phyloP scores from a whole-genome alignment of 2,888 invertebrate species.

The Synanthedon vespiformis region DNA sequence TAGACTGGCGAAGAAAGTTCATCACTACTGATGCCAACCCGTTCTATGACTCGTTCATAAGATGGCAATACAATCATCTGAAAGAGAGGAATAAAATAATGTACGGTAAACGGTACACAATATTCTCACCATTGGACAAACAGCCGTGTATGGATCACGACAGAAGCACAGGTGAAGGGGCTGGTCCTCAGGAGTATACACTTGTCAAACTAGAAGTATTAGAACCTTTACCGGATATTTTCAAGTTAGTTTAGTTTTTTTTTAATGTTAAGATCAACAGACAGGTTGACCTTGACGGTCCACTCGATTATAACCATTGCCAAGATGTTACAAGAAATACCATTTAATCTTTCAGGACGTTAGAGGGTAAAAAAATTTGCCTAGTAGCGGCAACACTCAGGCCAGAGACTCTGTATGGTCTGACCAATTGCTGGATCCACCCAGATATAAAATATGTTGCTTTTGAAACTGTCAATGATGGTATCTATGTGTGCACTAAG shows the following conservation, averaged over 20 bases:
- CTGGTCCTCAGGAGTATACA: constrained; percentile 98
- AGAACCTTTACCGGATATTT: constrained; percentile 77
- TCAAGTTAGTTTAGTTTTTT: constrained; percentile 65
- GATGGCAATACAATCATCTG: constrained; percentile 94
- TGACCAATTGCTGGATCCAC: constrained; percentile 98
- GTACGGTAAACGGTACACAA: constrained; percentile 97
- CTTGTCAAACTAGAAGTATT: constrained; percentile 91
- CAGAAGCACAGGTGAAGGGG: constrained; percentile 94
- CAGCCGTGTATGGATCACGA: constrained; percentile 99
- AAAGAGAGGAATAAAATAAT: constrained; percentile 89
- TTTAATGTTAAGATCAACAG: too few relatives aligned
- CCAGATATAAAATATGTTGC: constrained; percentile 96
- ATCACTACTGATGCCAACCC: constrained; percentile 98
- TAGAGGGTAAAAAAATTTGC: constrained; percentile 73
- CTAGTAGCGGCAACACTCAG: constrained; percentile 97
- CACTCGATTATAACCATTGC: too few relatives aligned
- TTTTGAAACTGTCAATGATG: constrained; percentile 77
- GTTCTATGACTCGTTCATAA: constrained; percentile 96
- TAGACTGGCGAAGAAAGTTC: constrained; percentile 98
- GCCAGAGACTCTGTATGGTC: constrained; percentile 99
- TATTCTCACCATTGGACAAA: constrained; percentile 95
- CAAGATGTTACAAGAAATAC: background rate
- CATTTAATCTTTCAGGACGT: constrained; percentile 43
- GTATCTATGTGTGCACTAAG: constrained; percentile 88
- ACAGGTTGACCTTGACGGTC: too few relatives aligned